These are phyloP conservation scores for Coptodon rendalli DNA, from an alignment of 2,113 vertebrate species.

Conservation along the genomic window DNA sequence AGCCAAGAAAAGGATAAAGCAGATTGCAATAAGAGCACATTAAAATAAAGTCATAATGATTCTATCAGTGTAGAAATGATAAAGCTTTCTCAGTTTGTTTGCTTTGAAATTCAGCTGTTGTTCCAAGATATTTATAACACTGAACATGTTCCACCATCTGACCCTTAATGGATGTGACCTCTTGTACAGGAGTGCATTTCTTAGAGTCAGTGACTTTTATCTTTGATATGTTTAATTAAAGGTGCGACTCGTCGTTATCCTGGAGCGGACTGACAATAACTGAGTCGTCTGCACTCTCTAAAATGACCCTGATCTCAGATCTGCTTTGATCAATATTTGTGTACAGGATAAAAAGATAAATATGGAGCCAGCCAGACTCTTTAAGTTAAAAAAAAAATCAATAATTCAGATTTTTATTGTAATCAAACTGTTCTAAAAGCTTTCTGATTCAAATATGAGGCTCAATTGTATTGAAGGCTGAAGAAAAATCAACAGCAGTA, in stretches of 20 bases:
- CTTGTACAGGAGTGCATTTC: not conserved
- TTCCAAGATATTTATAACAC: not conserved
- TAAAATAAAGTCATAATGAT: not conserved
- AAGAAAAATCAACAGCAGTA: not conserved
- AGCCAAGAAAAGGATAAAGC: not conserved
- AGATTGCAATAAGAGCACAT: not conserved
- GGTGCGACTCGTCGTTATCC: accelerated
- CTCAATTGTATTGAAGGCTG: not conserved
- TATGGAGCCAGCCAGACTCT: not conserved
- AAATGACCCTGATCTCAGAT: not conserved
- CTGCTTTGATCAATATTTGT: not conserved
- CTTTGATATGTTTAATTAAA: not conserved
- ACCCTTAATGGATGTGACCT: not conserved
- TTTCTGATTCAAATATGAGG: not conserved
- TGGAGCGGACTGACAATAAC: not conserved
- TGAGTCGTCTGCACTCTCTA: not conserved
- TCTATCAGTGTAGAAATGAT: not conserved
- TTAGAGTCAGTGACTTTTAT: not conserved
- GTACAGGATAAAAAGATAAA: not conserved
- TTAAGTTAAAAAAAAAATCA: not conserved
- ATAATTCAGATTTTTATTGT: not conserved
- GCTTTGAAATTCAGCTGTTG: not conserved
- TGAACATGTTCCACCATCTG: not conserved
- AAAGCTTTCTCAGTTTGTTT: not conserved
- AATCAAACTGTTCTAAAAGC: not conserved